Evolutionary conservation across 2,888 invertebrate species (phyloP).

Genomic region (Sclerodermus sp.): DNA sequence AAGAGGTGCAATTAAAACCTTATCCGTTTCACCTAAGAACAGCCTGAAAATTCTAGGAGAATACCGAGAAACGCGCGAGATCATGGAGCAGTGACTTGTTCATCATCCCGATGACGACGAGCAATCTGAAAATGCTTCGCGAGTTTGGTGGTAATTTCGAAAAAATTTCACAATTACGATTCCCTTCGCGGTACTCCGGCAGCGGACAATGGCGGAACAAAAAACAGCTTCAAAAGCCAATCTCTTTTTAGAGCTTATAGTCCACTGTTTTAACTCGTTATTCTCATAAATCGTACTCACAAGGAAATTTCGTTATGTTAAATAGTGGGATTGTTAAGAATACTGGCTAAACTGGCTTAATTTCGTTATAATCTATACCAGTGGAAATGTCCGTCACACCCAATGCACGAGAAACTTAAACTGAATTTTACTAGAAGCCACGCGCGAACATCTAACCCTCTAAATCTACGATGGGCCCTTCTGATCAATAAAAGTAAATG

Average conservation of each 20-base stretch:
- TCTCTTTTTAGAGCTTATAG: slow-evolving; percentile 18
- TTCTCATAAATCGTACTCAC: slow-evolving; percentile 12
- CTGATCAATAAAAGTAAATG: no score
- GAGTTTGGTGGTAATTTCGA: slow-evolving; percentile 20
- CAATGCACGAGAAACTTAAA: slow-evolving; percentile 30
- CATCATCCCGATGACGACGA: no score
- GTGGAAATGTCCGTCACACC: slow-evolving; percentile 42
- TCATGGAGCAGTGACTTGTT: no score
- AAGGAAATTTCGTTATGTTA: slow-evolving; percentile 1
- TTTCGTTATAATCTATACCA: not conserved
- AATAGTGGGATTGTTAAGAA: not conserved
- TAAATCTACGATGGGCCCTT: no score
- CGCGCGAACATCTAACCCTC: no score
- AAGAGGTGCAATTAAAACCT: no score
- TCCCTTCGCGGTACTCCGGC: slow-evolving; percentile 28
- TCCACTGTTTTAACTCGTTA: slow-evolving; percentile 1
- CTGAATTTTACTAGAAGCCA: no score
- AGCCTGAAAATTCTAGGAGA: no score
- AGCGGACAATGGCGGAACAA: slow-evolving; percentile 44
- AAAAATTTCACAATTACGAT: slow-evolving; percentile 22
- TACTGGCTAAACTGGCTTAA: slow-evolving; percentile 1
- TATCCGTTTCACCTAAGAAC: no score
- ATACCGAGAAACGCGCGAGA: no score
- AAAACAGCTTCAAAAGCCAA: slow-evolving; percentile 30
- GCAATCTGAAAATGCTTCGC: slow-evolving; percentile 6